Evolutionary conservation across 92 coral and sea anemone genomes (phyloP).

Genomic region (Bergia puertoricense): DNA sequence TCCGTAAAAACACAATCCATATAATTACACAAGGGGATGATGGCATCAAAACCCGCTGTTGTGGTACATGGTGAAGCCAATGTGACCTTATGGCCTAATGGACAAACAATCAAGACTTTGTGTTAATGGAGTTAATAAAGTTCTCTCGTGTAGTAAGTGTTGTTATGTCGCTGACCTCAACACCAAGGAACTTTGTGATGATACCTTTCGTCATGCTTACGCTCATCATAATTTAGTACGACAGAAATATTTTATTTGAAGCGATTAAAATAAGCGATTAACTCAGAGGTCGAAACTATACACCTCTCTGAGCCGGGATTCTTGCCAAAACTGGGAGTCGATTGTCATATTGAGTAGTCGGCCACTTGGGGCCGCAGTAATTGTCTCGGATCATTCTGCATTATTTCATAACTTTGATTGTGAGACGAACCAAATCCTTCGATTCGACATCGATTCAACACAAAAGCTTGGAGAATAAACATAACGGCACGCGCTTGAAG

Average conservation of each 20-base stretch:
- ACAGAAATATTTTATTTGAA: background rate
- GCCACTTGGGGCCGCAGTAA: slow-evolving; percentile 33
- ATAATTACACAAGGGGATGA: slow-evolving; percentile 5
- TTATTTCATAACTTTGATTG: background rate
- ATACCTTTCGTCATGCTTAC: background rate
- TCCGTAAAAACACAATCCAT: background rate
- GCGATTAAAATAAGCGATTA: background rate
- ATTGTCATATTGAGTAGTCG: slow-evolving; percentile 8
- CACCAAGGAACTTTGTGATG: background rate
- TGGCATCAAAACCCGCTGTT: background rate
- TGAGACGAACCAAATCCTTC: slow-evolving; percentile 33
- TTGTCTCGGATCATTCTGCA: slow-evolving; percentile 1
- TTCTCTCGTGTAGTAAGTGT: background rate
- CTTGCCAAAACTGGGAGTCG: slow-evolving; percentile 16
- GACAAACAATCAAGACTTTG: slow-evolving; percentile 29
- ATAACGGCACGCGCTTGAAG: slow-evolving; percentile 44
- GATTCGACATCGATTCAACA: slow-evolving; percentile 22
- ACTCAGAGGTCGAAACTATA: background rate
- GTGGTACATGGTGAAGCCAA: background rate
- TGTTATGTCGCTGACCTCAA: slow-evolving; percentile 18
- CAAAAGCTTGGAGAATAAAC: slow-evolving; percentile 13
- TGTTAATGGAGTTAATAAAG: slow-evolving; percentile 41
- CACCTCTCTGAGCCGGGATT: slow-evolving; percentile 17
- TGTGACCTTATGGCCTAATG: slow-evolving; percentile 30
- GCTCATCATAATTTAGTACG: background rate